These are phyloP conservation scores for Drosophila pseudotalamancana DNA, from an alignment of 2,888 invertebrate species.

Conservation along the genomic window DNA sequence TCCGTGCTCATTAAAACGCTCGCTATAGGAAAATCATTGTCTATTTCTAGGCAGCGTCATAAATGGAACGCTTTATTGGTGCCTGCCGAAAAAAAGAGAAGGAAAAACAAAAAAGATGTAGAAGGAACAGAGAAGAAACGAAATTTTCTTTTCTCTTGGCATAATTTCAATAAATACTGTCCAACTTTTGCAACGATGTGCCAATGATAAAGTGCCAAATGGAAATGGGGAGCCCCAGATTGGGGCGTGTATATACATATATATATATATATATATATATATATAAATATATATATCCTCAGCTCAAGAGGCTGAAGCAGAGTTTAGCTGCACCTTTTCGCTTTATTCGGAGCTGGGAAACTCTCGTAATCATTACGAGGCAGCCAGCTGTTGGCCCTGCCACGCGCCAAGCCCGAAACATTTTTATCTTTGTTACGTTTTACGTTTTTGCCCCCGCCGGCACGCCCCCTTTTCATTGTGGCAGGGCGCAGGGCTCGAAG, in stretches of 20 bases:
- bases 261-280: constrained; percentile 21
- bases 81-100: constrained; percentile 1
- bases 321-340: constrained; percentile 38
- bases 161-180: constrained; percentile 65
- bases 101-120: not conserved
- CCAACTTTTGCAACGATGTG: constrained; percentile 73
- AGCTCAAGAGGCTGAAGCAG: constrained; percentile 35
- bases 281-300: constrained; percentile 16
- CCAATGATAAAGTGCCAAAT: constrained; percentile 71
- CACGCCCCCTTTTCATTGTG: not conserved
- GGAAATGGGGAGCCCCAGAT: constrained; percentile 7
- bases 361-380: constrained; percentile 73
- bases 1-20: constrained; percentile 17
- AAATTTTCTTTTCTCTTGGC: constrained; percentile 14
- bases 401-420: constrained; percentile 35
- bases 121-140: not conserved
- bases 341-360: constrained; percentile 38
- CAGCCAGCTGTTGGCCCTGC: constrained; percentile 69
- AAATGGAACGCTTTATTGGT: constrained; percentile 50
- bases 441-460: constrained; percentile 4
- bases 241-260: constrained; percentile 19
- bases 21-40: constrained; percentile 37
- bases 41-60: constrained; percentile 59
- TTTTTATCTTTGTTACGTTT: constrained; percentile 47
- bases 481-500: constrained; percentile 27